Evolutionary conservation across 2,888 invertebrate genomes (phyloP).

Genomic region (Agrenia bidenticulata): DNA sequence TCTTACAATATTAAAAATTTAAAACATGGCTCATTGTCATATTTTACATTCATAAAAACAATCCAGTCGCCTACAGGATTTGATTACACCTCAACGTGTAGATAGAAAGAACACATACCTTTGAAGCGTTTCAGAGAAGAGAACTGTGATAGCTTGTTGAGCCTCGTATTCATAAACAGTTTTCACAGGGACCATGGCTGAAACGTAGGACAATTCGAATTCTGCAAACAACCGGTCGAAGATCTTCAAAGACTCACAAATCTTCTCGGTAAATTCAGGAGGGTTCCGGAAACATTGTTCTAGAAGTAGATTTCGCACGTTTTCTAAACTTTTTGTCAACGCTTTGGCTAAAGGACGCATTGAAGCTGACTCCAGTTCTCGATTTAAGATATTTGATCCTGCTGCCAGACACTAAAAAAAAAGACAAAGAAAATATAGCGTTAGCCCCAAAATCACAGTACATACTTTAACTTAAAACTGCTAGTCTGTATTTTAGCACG

Average conservation of each 20-base stretch:
- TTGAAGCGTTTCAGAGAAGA: conserved; percentile 93
- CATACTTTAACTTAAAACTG: too few relatives aligned
- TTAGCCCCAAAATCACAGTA: too few relatives aligned
- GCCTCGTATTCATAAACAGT: conserved; percentile 93
- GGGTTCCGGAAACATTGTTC: conserved; percentile 75
- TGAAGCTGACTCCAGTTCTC: conserved; percentile 90
- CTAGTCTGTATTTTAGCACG: too few relatives aligned
- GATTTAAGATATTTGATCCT: conserved; percentile 96
- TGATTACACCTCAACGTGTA: too few relatives aligned
- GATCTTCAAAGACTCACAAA: conserved; percentile 66
- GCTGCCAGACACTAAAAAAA: conserved; percentile 85
- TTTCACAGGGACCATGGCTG: conserved; percentile 99
- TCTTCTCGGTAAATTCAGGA: conserved; percentile 61
- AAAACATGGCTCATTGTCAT: too few relatives aligned
- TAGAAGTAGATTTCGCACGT: conserved; percentile 81
- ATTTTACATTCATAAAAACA: too few relatives aligned
- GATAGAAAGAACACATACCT: conserved; percentile 55
- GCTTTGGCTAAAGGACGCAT: conserved; percentile 97
- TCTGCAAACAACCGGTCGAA: conserved; percentile 95
- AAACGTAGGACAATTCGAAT: conserved; percentile 97
- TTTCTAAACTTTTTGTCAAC: conserved; percentile 92
- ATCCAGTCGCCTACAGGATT: too few relatives aligned
- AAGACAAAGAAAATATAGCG: too few relatives aligned
- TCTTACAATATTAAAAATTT: too few relatives aligned
- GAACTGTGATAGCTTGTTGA: conserved; percentile 91